A percentile compares a stretch with the other conserved stretches of the same genome.
Conservation (phyloP, 1,140 invertebrate genomes). For the Battus philenor region DNA sequence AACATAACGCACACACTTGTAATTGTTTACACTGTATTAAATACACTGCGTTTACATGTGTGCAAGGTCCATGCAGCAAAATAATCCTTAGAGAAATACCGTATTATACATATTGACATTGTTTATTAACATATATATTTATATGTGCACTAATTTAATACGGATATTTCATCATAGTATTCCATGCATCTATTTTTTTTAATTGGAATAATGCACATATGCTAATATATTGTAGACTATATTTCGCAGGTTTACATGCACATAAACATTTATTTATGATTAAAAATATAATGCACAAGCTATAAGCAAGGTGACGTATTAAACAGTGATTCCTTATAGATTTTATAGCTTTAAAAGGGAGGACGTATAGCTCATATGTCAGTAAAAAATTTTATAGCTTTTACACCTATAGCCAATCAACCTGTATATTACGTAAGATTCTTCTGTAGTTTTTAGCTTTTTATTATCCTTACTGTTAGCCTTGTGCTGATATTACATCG, state of each 20-base stretch:
- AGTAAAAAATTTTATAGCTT: not conserved
- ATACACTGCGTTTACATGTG: not conserved
- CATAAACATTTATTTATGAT: not conserved
- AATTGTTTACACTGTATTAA: not conserved
- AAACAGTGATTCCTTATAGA: too few species aligned
- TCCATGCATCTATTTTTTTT: not conserved
- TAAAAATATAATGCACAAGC: not conserved
- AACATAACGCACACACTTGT: conserved; percentile 33
- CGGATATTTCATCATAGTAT: not conserved
- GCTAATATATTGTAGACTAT: not conserved
- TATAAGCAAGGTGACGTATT: too few species aligned
- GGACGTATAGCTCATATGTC: not conserved
- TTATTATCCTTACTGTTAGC: not conserved
- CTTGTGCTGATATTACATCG: too few species aligned
- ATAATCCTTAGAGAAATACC: too few species aligned
- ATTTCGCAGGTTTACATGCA: not conserved
- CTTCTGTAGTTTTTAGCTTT: not conserved
- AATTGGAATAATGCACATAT: not conserved
- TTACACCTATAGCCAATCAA: not conserved
- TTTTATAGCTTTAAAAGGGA: not conserved
- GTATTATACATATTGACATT: too few species aligned
- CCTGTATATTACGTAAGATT: not conserved
- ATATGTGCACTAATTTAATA: not conserved
- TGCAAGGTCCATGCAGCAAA: too few species aligned
- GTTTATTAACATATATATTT: not conserved